Base-by-base conservation (phyloP, 2,797 vertebrate species). In the Sphenodon punctatus region DNA sequence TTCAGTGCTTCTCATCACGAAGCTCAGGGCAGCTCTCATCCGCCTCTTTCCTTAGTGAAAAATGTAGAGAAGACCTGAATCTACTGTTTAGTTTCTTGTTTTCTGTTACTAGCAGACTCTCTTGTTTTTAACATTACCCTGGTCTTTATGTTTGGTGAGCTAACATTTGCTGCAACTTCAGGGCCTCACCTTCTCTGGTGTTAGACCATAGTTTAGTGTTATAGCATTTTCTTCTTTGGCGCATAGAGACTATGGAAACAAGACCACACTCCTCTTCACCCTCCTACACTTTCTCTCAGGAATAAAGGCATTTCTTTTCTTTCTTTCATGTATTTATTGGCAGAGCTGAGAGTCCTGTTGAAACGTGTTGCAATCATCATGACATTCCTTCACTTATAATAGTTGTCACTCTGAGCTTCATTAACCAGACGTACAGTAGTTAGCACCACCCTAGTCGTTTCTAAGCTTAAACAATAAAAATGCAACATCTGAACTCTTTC, bases 351-450 rank as follows among this genome's bases (percentile, higher is more conserved):
- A 79, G 81, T 91, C 36, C 4, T 84, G 84, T n/a, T 74, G 66
- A 75, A 91, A 80, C 85, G 93, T 91, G 90, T 85, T 87, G 80
- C 59, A 74, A 53, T 82, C 89, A 67, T 71, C 74, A 88, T 75
- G 82, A 85, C 92, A 75, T 83, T 90, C 84, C 88, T 93, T 92
- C 63, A 80, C 70, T 78, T 90, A 77, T 88, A 49, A 73, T 84
- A 67, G n/a, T 3, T 84, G 77, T 93, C 81, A 56, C 73, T 53
- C 69, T 74, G 73, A 74, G 84, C 74, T 79, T 74, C 88, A 78
- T 93, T 89, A 93, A 63, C 72, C 84, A 82, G 84, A 78, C 23
- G 7, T 51, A 51, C 27, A 43, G 43, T 61, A 34, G 43, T 25
- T 7, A 6, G 34, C 80, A 30, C 34, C 56, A 43, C 41, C 2